Percentiles rank a stretch among this genome's conserved stretches.
phyloP scores from a whole-genome alignment of 2,113 vertebrate species.

The Andinoacara biseriatus region DNA sequence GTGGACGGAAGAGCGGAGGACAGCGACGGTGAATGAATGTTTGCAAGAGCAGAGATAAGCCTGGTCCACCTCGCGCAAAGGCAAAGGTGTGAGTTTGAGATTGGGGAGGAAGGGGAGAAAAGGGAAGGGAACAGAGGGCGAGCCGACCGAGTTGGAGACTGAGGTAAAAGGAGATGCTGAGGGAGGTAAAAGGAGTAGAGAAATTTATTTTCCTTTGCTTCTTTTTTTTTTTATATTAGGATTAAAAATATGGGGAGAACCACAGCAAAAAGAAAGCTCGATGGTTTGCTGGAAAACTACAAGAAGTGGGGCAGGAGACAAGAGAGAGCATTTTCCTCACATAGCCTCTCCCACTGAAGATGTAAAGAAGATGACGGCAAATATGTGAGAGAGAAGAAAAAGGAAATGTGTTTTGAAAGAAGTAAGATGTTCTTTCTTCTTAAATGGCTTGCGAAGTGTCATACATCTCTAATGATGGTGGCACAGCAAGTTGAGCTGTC shows the following conservation, averaged over 20 bases:
- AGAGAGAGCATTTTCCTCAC: not conserved
- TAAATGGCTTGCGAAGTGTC: not conserved
- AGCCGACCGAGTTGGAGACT: not conserved
- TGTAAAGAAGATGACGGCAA: not conserved
- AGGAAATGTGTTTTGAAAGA: not conserved
- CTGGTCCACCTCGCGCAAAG: slow-evolving; percentile 2
- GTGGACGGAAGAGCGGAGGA: slow-evolving; percentile 36
- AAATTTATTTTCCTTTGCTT: not conserved
- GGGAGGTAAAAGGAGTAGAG: slow-evolving; percentile 31
- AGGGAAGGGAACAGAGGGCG: not conserved
- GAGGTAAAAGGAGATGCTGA: slow-evolving; percentile 28
- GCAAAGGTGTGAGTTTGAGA: slow-evolving; percentile 50
- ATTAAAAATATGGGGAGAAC: slow-evolving; percentile 3
- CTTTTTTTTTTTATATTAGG: not conserved
- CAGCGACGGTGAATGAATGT: slow-evolving; percentile 37
- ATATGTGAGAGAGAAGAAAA: not conserved
- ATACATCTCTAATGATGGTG: not conserved
- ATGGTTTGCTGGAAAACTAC: not conserved
- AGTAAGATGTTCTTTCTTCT: not conserved
- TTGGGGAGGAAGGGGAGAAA: slow-evolving; percentile 29
- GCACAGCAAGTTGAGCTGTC: rapidly evolving
- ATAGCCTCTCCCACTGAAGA: not conserved
- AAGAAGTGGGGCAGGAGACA: not conserved
- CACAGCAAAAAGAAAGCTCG: not conserved
- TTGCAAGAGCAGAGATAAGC: slow-evolving; percentile 55